Base-by-base conservation (phyloP, 2,113 vertebrate species). In the Suricata suricatta region DNA sequence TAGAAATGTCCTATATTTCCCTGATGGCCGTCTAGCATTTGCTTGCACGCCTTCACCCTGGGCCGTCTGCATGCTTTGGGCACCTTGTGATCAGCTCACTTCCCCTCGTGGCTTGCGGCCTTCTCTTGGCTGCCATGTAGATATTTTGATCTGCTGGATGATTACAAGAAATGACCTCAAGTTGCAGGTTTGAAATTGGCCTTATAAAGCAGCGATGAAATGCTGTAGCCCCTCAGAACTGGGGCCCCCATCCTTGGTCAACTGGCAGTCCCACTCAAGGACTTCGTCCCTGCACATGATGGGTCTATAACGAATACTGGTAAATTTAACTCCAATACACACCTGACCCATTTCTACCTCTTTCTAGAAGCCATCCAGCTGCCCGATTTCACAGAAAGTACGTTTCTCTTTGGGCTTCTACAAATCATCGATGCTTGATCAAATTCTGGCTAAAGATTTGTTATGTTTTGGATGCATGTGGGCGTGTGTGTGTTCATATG, bases 11-110 rank as follows among this genome's bases (percentile, higher is more conserved):
- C 0, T 3, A 2, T 9, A 0, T 27, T 16, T 19, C 3, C 74
- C 41, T 21, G 17, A 0, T 0, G 7, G 5, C 33, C 14, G 4
- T 60, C 17, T 1, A 17, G 35, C 5, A 0, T 21, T 38, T 13
- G 31, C 83, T 6, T 47, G 21, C 27, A 16, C 23, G 7, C 14
- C 81, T 64, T 63, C 35, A 0, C 17, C 21, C 33, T 2, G 2
- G 14, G 44, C 11, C 2, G 0, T 23, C 25, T 17, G 60, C 69
- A 1, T 33, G 31, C 41, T 0, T 0, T 0, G 0, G n/a, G 14
- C 17, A 16, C 33, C 33, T 54, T 0, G 12, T 0, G 27, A 15
- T 1, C 23, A 3, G 23, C 63, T 54, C 2, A 2, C 3, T 10
- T 9, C n/a, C 68, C 17, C 12, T 79, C 7, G 29, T 2, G 19